Base-by-base conservation (phyloP, 1,140 invertebrate species). In the Calephelis virginiensis region DNA sequence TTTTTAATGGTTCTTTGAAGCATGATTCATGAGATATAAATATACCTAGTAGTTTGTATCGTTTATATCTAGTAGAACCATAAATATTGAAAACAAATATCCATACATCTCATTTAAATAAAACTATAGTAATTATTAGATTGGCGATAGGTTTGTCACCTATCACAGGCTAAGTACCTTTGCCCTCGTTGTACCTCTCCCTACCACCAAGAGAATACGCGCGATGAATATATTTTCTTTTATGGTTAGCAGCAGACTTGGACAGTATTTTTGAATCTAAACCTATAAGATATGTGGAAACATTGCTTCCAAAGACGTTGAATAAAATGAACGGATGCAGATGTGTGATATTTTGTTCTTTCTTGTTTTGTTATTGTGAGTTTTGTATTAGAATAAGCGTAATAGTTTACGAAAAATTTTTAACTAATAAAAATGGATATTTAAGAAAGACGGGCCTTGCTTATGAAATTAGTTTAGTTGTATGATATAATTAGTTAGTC, bases 381-480 rank as follows among this genome's bases (percentile, higher is more conserved):
- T 88, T 85, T 83, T 86, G 83, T 74, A 79, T 76, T 85, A 85
- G 79, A 67, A 38, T 85, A 84, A 86, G 81, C 72, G 70, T 85
- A 77, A 74, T 87, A 85, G 77, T 79, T 80, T 83, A 85, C 74
- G 73, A 77, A 74, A 65, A 75, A 77, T 78, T 82, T 78, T 83
- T 81, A 81, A 89, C 80, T 89, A 89, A 88, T 89, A 89, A 72
- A 86, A 86, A 78, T 37, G 80, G 86, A 83, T 87, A 86, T 83
- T 80, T 84, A 86, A 82, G 80, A 90, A 89, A 90, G 88, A 90
- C 88, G 88, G 87, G 86, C 88, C 85, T 90, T 89, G 88, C 88
- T 90, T 90, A 90, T 78, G 81, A 81, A 67, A 82, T 80, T 90
- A 90, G 83, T 85, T 89, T 86, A 90, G 85, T 81, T 83, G 72